A percentile compares a stretch with the other conserved stretches of the same genome.
These are phyloP conservation scores for Pan troglodytes DNA, from an alignment of 2,113 vertebrate genomes.

Conservation along the genomic window NHGRI_mPanTro3-v2.1_pri NC_072407.2:70610001-70610500, in stretches of 20 bases:
- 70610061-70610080: not conserved
- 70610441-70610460: not conserved
- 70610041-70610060: not conserved
- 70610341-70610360: not conserved
- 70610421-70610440: not conserved
- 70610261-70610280: not conserved
- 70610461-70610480: not conserved
- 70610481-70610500: not conserved
- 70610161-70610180: not conserved
- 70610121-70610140: not conserved
- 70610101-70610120: not conserved
- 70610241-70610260: not conserved
- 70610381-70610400: not conserved
- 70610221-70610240: not conserved
- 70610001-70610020: slow-evolving; percentile 97
- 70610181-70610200: not conserved
- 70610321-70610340: not conserved
- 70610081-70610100: not conserved
- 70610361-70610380: not conserved
- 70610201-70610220: not conserved
- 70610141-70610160: not conserved
- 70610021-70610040: slow-evolving; percentile 73
- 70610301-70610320: not conserved
- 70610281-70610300: fast-evolving
- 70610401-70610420: not conserved